Base-by-base conservation (phyloP, 2,113 vertebrate genomes). In the Axis porcinus region DNA sequence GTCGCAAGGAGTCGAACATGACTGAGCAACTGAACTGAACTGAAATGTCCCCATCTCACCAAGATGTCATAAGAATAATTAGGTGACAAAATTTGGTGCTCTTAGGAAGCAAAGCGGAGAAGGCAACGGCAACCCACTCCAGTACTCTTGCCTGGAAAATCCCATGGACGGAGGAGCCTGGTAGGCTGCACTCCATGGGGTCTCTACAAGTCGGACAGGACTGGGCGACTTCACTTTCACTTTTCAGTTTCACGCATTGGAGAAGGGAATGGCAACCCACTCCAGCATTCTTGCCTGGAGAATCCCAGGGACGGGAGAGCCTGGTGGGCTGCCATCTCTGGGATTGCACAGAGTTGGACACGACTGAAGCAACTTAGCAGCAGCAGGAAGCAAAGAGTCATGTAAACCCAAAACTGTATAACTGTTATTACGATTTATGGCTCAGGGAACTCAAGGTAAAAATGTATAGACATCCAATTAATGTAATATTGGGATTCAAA, bases 401-500 rank as follows among this genome's bases (percentile, higher is more conserved):
- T 64, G 14, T 86, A 45, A 90, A 87, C 62, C 64, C 47, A 21
- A 91, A 90, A 52, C 21, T 74, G 47, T 12, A n/a, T 21, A 54
- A 79, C 47, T 76, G 62, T 76, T 82, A 82, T 64, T 60, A 60
- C 17, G 15, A 50, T 82, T 62, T 50, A 64, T 43, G 86, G 50
- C 30, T 89, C 16, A 70, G n/a, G 23, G 57, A 86, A 16, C 16
- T 94, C 85, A 70, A 93, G 12, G 43, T 89, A 28, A 57, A 87
- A 91, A 58, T 54, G n/a, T 30, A 57, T 25, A 85, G 15, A 45
- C 78, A 88, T 45, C 43, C 89, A 25, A 62, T 95, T 93, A 81
- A 81, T 36, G 10, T 86, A 57, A 33, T 89, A 40, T 43, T 67
- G 85, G 89, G 27, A 52, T 95, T 89, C 14, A 81, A 90, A 92